Conservation (phyloP, 2,113 vertebrate species). For the Alectura lathami region DNA sequence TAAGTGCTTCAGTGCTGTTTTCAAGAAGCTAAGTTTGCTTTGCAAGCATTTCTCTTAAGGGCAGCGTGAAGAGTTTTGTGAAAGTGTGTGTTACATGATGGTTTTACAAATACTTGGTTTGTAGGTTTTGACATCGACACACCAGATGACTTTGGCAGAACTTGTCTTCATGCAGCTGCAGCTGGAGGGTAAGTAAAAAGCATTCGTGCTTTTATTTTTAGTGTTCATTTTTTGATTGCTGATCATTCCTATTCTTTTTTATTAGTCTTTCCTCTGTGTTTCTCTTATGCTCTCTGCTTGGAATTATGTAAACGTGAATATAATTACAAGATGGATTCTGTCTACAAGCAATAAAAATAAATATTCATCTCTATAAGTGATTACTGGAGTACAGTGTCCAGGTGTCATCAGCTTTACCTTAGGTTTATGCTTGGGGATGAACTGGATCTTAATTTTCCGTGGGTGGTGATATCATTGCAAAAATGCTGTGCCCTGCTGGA, state of each 20-base stretch:
- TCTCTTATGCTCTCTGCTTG: not conserved
- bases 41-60: not conserved
- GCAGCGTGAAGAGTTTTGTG: not conserved
- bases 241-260: not conserved
- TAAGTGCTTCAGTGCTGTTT: not conserved
- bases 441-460: not conserved
- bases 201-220: not conserved
- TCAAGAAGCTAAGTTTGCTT: not conserved
- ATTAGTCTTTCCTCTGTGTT: not conserved
- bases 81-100: not conserved
- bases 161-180: slow-evolving; percentile 98
- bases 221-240: not conserved
- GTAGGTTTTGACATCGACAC: slow-evolving; percentile 96
- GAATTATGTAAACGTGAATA: not conserved
- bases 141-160: slow-evolving; percentile 97
- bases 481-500: not conserved
- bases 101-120: slow-evolving; percentile 41
- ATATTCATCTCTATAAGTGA: not conserved
- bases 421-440: not conserved
- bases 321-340: not conserved
- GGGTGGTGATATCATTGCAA: not conserved
- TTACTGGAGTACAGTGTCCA: slow-evolving; percentile 27
- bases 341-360: not conserved
- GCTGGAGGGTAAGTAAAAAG: slow-evolving; percentile 91
- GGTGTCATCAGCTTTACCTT: not conserved